Evolutionary conservation across 2,797 vertebrate genomes (phyloP).

Genomic region (Limnodromus scolopaceus): DNA sequence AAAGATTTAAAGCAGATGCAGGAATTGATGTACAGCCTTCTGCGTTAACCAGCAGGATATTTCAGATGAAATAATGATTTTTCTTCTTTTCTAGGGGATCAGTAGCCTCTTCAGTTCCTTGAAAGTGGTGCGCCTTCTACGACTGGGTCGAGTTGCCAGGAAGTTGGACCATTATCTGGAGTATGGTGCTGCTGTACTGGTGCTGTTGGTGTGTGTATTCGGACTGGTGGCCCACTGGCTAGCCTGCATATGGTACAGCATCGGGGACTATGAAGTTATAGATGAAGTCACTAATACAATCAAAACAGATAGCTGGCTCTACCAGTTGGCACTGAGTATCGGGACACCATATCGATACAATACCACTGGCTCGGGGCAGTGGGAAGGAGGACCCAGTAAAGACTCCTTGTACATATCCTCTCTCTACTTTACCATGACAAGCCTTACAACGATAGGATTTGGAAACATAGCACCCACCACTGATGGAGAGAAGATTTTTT

Average conservation of each 20-base stretch:
- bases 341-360: constrained; percentile 94
- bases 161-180: constrained; percentile 97
- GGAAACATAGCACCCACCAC: constrained; percentile 96
- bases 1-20: not conserved
- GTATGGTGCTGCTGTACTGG: constrained; percentile 93
- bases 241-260: constrained; percentile 98
- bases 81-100: constrained; percentile 86
- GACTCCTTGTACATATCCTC: constrained; percentile 96
- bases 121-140: constrained; percentile 93
- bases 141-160: constrained; percentile 91
- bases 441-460: constrained; percentile 97
- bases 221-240: constrained; percentile 96
- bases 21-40: not conserved
- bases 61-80: not conserved
- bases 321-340: constrained; percentile 91
- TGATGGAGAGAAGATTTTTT: constrained; percentile 97
- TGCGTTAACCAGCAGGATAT: not conserved
- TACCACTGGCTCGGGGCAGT: constrained; percentile 88
- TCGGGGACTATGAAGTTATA: constrained; percentile 96
- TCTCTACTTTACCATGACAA: constrained; percentile 99
- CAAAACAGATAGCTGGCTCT: constrained; percentile 95
- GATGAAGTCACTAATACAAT: constrained; percentile 92
- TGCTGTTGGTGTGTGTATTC: constrained; percentile 94
- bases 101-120: constrained; percentile 96
- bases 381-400: constrained; percentile 95